Conservation (phyloP, 2,797 vertebrate species). For the Myotis findleyi region DNA sequence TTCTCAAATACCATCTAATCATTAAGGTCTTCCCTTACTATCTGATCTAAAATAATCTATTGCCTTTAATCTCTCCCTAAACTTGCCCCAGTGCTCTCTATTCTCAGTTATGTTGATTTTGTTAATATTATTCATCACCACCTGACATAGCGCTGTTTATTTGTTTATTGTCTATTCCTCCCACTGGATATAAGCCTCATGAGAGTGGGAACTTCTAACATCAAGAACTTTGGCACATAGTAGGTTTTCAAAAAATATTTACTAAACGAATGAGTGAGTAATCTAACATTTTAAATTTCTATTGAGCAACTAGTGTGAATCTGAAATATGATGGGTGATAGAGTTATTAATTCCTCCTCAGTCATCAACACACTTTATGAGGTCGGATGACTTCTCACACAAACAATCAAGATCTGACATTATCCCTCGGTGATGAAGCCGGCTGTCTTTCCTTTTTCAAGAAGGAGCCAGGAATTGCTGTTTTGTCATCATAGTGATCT, state of each 20-base stretch:
- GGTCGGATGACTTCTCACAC: not conserved
- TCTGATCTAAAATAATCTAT: not conserved
- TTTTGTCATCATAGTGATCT: not conserved
- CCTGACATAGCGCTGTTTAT: not conserved
- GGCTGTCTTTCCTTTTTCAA: not conserved
- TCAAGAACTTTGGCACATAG: not conserved
- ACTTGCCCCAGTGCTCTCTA: not conserved
- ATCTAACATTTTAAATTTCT: not conserved
- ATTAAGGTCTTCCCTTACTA: not conserved
- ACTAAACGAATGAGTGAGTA: not conserved
- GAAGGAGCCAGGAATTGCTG: not conserved
- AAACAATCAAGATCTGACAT: not conserved
- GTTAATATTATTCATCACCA: not conserved
- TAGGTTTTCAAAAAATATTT: conserved; percentile 13
- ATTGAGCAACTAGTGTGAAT: not conserved
- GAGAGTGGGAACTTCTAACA: not conserved
- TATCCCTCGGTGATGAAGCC: not conserved
- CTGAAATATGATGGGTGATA: not conserved
- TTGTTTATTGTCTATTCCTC: not conserved
- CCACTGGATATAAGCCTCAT: not conserved
- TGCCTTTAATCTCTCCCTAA: not conserved
- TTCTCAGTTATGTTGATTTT: not conserved
- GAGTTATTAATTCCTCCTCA: not conserved
- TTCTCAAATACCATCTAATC: not conserved
- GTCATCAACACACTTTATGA: not conserved